A percentile compares a stretch with the other conserved stretches of the same genome.
Evolutionary conservation across 2,113 vertebrate genomes (phyloP).

Genomic region (Oncorhynchus tshawytscha): DNA sequence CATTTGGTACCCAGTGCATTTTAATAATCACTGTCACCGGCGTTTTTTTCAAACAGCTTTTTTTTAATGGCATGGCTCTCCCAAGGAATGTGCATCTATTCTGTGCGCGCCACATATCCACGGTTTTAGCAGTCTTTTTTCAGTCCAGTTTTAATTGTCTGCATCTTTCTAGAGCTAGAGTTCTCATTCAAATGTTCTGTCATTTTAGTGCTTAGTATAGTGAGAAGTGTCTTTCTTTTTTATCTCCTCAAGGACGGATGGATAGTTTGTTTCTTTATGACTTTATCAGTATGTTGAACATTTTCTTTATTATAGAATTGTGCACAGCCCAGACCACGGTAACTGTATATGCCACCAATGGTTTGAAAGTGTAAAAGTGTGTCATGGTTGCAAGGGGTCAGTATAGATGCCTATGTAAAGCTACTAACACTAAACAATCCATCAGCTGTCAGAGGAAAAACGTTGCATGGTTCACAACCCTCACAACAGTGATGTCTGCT

Average conservation of each 20-base stretch:
- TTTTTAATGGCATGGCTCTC: constrained; percentile 65
- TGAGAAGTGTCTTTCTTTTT: constrained; percentile 12
- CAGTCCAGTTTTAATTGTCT: constrained; percentile 24
- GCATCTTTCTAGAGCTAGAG: constrained; percentile 21
- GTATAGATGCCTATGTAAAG: background rate
- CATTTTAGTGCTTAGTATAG: constrained; percentile 31
- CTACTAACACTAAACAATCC: background rate
- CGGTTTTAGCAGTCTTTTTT: constrained; percentile 31
- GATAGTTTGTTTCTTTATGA: background rate
- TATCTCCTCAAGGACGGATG: background rate
- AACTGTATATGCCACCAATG: background rate
- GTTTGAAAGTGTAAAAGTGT: background rate
- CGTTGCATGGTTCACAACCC: constrained; percentile 2
- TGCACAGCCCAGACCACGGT: background rate
- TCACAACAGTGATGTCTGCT: background rate
- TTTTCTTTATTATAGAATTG: background rate
- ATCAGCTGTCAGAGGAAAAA: background rate
- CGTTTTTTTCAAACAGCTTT: constrained; percentile 54
- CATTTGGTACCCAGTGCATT: constrained; percentile 57
- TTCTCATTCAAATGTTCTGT: constrained; percentile 5
- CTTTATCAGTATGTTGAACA: background rate
- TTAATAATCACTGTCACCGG: constrained; percentile 56
- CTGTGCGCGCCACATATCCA: constrained; percentile 43
- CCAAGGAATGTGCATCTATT: constrained; percentile 52
- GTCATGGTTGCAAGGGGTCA: background rate